phyloP scores from a whole-genome alignment of 1,140 invertebrate species.

The Brachionus paranguensis region DNA sequence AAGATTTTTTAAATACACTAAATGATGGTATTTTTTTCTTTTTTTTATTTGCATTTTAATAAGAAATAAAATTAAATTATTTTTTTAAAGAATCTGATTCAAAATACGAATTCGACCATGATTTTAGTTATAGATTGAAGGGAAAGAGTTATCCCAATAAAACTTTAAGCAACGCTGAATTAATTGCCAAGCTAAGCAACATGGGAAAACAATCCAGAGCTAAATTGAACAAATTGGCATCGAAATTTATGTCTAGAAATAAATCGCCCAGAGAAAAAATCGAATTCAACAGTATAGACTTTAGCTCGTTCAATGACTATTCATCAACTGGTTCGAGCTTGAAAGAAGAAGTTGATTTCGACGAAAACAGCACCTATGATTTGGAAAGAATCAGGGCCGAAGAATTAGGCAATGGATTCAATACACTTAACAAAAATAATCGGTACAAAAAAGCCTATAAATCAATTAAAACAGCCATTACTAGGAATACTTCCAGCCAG shows the following conservation, averaged over 20 bases:
- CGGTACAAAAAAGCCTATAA: constrained; percentile 24
- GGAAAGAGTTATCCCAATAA: not conserved
- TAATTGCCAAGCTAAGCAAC: not conserved
- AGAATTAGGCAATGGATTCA: not conserved
- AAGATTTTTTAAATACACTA: constrained; percentile 23
- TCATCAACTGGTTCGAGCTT: constrained; percentile 4
- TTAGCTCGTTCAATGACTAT: not conserved
- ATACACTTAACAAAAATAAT: not conserved
- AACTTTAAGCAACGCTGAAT: constrained; percentile 24
- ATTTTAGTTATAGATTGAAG: not conserved
- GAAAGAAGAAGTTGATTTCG: not conserved
- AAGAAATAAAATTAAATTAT: not conserved
- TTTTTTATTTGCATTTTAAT: not conserved
- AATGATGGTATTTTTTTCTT: not conserved
- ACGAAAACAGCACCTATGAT: not conserved
- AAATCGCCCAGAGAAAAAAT: not conserved
- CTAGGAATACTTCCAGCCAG: not conserved
- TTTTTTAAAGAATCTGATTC: not conserved
- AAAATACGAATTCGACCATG: not conserved
- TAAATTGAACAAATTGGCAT: constrained; percentile 17
- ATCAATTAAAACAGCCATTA: constrained; percentile 4
- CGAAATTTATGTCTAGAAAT: constrained; percentile 18
- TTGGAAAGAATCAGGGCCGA: not conserved
- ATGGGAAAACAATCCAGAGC: not conserved
- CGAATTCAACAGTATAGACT: constrained; percentile 1